phyloP scores from a whole-genome alignment of 2,888 invertebrate genomes.

The Eulithis prunata region DNA sequence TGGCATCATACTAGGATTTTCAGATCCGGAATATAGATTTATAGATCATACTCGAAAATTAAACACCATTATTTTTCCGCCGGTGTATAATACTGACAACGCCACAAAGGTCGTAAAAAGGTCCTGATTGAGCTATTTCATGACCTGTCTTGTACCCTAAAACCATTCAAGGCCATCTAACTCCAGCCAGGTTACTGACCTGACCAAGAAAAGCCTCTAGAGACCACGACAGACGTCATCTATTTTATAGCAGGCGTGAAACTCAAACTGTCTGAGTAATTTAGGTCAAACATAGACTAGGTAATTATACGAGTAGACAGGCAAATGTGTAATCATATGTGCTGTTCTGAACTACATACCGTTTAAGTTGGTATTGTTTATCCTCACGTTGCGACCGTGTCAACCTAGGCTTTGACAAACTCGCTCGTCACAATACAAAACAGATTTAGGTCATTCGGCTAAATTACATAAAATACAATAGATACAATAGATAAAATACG shows the following conservation, averaged over 20 bases:
- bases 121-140: no score
- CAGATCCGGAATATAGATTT: no score
- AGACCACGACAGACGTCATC: neutral
- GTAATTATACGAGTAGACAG: conserved; percentile 8
- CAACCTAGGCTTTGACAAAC: conserved; percentile 2
- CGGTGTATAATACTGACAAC: no score
- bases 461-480: no score
- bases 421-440: conserved; percentile 5
- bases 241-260: conserved; percentile 12
- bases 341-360: neutral
- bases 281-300: conserved; percentile 14
- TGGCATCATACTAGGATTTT: no score
- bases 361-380: neutral
- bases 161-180: no score
- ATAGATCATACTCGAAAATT: no score
- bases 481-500: no score
- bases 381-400: neutral
- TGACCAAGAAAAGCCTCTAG: neutral
- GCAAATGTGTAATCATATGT: conserved; percentile 10
- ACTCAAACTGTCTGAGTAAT: conserved; percentile 8
- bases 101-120: no score
- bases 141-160: no score
- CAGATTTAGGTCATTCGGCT: conserved; percentile 7
- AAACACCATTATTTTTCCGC: no score
- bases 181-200: neutral